Evolutionary conservation across 2,888 invertebrate species (phyloP).

Genomic region (Axea sp.): DNA sequence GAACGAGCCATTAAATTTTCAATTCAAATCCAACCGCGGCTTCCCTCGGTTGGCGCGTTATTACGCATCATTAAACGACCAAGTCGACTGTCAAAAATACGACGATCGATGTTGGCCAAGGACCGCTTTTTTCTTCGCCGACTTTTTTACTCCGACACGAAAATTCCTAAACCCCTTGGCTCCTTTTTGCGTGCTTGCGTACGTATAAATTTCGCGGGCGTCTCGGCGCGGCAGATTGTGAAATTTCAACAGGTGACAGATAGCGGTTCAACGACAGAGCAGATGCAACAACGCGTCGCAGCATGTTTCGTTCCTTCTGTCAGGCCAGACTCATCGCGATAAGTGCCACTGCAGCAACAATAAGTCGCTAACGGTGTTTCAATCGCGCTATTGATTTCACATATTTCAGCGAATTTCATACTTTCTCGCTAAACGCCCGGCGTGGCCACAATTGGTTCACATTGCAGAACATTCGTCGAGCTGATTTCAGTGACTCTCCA

Average conservation of each 20-base stretch:
- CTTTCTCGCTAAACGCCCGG: too few relatives aligned
- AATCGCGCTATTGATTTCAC: slow-evolving; percentile 1
- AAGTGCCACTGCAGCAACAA: slow-evolving; percentile 22
- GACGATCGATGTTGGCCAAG: not conserved
- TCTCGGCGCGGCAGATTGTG: slow-evolving; percentile 70
- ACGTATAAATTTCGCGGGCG: slow-evolving; percentile 44
- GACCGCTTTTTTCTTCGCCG: not conserved
- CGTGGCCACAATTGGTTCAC: too few relatives aligned
- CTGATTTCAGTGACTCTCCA: too few relatives aligned
- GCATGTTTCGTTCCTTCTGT: slow-evolving; percentile 43
- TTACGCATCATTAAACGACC: too few relatives aligned
- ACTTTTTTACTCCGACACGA: not conserved
- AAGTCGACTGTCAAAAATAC: too few relatives aligned
- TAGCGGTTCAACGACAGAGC: slow-evolving; percentile 66
- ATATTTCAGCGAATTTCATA: too few relatives aligned
- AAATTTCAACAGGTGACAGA: slow-evolving; percentile 78
- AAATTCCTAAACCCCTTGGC: not conserved
- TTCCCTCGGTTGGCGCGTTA: too few relatives aligned
- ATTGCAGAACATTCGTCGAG: too few relatives aligned
- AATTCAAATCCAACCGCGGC: slow-evolving; percentile 9
- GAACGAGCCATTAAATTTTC: slow-evolving; percentile 8
- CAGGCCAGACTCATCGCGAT: slow-evolving; percentile 23
- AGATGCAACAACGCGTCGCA: slow-evolving; percentile 39
- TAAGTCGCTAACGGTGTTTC: not conserved
- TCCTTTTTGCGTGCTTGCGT: slow-evolving; percentile 1